A percentile compares a stretch with the other conserved stretches of the same genome.
Evolutionary conservation across 2,888 invertebrate species (phyloP).

Genomic region (Trisateles emortualis): DNA sequence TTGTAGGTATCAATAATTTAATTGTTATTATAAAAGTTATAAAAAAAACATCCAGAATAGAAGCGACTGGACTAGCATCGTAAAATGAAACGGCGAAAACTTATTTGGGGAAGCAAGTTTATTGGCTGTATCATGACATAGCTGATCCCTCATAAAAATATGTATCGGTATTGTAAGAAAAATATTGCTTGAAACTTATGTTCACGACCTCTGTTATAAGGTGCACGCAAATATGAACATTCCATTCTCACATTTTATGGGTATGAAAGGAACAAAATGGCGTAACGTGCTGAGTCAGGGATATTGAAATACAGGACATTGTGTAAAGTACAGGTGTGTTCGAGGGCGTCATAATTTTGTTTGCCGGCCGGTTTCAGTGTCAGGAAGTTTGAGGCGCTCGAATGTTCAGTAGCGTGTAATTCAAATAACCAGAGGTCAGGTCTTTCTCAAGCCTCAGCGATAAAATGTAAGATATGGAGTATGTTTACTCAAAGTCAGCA

Average conservation of each 20-base stretch:
- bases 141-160: slow-evolving; percentile 83
- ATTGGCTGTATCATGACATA: slow-evolving; percentile 79
- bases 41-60: slow-evolving; percentile 44
- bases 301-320: slow-evolving; percentile 59
- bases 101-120: slow-evolving; percentile 78
- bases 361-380: slow-evolving; percentile 51
- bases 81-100: slow-evolving; percentile 78
- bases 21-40: slow-evolving; percentile 2
- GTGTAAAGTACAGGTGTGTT: slow-evolving; percentile 68
- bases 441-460: slow-evolving; percentile 12
- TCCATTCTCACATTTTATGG: slow-evolving; percentile 61
- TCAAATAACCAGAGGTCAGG: slow-evolving; percentile 43
- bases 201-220: slow-evolving; percentile 48
- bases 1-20: not conserved
- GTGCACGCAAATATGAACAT: slow-evolving; percentile 68
- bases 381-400: slow-evolving; percentile 42
- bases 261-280: slow-evolving; percentile 58
- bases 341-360: slow-evolving; percentile 53
- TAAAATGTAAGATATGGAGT: too few relatives aligned
- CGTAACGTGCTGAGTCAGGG: slow-evolving; percentile 63
- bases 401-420: slow-evolving; percentile 38
- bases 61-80: slow-evolving; percentile 69
- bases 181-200: slow-evolving; percentile 64
- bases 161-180: slow-evolving; percentile 79
- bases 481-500: too few relatives aligned